Evolutionary conservation across 1,140 invertebrate genomes (phyloP), one percentile per base, ranked within the genome.

Genomic region (Lepidotrigona ventralis): DNA sequence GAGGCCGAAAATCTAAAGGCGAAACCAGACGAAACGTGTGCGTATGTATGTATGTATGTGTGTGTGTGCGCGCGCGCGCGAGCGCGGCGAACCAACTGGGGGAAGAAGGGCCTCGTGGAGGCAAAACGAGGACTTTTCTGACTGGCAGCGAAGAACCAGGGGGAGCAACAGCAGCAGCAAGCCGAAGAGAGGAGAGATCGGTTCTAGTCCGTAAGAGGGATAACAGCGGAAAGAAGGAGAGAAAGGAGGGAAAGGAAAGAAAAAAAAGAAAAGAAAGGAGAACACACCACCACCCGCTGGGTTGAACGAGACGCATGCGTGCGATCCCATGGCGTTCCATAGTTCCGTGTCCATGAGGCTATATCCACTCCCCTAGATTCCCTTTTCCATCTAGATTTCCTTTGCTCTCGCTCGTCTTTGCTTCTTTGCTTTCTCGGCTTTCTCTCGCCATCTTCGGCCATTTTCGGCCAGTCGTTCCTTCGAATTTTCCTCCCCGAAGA

Each of bases 241-340:
- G 29, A 69, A 66, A 66, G 71, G 33, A 75, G 56, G 56, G 81
- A 86, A 72, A 63, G 68, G 75, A 56, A 21, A 15, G 72, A 64
- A 58, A 23, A 66, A 72, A 53, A 60, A n/a, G 63, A 73, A 56
- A 86, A 76, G 33, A 83, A 89, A 89, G 60, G 83, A 90, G 83
- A 84, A 87, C 72, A 64, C 84, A 89, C 87, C 84, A 88, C 92
- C 92, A 92, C 93, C 92, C 92, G 92, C 92, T 92, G 92, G 90
- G 92, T 73, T 80, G 85, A 88, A 91, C 90, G 90, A 92, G 91
- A 90, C 90, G 91, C 90, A 90, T 90, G 89, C 90, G 89, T 92
- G 90, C 90, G 90, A 93, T 93, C 89, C 89, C 89, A 87, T 83
- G 89, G 89, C 88, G 86, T 91, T 83, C 86, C 90, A 63, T 87